These are phyloP conservation scores for Whitmania pigra DNA, from an alignment of 1,140 invertebrate genomes.

Conservation along the genomic window DNA sequence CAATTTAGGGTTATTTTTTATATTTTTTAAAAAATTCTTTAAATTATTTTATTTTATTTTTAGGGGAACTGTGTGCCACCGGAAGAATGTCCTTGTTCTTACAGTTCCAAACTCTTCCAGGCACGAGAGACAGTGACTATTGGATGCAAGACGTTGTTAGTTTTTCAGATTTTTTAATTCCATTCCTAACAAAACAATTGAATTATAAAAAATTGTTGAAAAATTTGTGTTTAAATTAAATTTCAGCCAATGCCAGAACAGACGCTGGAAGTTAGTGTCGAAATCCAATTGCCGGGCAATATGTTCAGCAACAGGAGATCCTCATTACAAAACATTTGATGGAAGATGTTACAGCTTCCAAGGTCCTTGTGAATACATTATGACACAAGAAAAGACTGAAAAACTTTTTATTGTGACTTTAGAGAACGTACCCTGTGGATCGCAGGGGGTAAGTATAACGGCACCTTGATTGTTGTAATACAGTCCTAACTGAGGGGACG, in stretches of 20 bases:
- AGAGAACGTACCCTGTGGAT: slow-evolving; percentile 13
- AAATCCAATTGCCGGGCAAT: slow-evolving; percentile 33
- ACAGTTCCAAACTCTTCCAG: neutral
- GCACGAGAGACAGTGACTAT: neutral
- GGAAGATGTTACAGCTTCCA: slow-evolving; percentile 64
- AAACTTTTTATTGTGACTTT: neutral
- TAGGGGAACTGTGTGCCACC: slow-evolving; percentile 12
- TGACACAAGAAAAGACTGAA: neutral
- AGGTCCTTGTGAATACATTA: slow-evolving; percentile 33
- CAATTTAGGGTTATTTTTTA: no score
- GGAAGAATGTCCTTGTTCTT: slow-evolving; percentile 12
- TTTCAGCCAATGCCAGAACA: slow-evolving; percentile 49
- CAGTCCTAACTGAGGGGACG: no score
- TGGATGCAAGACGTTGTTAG: slow-evolving; percentile 15
- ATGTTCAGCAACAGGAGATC: slow-evolving; percentile 24
- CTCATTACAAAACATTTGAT: slow-evolving; percentile 68
- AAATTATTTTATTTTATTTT: no score
- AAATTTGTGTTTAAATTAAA: neutral
- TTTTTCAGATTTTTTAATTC: neutral
- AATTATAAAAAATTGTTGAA: neutral
- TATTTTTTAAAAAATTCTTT: no score
- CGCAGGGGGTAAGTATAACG: neutral
- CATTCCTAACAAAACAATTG: neutral
- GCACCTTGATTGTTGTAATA: no score
- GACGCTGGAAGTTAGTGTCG: slow-evolving; percentile 37